Evolutionary conservation across 2,113 vertebrate species (phyloP).

Genomic region (Sclerurus mexicanus): DNA sequence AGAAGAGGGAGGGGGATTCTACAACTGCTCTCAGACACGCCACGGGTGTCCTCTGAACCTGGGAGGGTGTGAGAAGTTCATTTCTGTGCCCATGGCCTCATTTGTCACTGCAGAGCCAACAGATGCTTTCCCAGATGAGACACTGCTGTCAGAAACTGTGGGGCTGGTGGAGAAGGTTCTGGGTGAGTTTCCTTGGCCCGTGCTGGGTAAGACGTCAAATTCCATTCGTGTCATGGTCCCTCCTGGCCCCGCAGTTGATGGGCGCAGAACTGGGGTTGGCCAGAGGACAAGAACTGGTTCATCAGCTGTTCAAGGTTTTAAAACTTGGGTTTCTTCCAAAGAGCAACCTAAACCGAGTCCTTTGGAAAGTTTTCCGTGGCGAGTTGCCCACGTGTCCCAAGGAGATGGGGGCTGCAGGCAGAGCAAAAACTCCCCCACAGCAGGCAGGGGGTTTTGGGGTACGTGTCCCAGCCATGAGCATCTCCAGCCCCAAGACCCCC

Average conservation of each 20-base stretch:
- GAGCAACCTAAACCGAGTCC: accelerated
- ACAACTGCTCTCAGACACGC: neutral
- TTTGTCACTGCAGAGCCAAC: neutral
- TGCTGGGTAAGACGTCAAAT: neutral
- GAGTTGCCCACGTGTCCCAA: accelerated
- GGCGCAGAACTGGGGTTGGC: neutral
- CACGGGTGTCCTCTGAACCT: neutral
- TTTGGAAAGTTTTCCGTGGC: neutral
- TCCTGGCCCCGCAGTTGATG: neutral
- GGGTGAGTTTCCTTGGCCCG: neutral
- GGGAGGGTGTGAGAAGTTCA: neutral
- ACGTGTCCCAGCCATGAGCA: neutral
- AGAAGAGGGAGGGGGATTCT: neutral
- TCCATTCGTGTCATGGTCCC: neutral
- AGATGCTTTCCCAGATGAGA: neutral
- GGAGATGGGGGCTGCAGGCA: neutral
- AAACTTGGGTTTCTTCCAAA: constrained; percentile 24
- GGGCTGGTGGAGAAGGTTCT: neutral
- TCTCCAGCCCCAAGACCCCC: neutral
- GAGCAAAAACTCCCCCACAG: neutral
- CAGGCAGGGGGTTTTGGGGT: neutral
- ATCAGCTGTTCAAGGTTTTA: neutral
- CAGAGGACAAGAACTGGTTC: neutral
- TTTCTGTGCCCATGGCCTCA: neutral
- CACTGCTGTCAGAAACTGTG: neutral